Evolutionary conservation across 2,797 vertebrate species (phyloP), one percentile per base, ranked within the genome.

Genomic region (Artibeus jamaicensis): DNA sequence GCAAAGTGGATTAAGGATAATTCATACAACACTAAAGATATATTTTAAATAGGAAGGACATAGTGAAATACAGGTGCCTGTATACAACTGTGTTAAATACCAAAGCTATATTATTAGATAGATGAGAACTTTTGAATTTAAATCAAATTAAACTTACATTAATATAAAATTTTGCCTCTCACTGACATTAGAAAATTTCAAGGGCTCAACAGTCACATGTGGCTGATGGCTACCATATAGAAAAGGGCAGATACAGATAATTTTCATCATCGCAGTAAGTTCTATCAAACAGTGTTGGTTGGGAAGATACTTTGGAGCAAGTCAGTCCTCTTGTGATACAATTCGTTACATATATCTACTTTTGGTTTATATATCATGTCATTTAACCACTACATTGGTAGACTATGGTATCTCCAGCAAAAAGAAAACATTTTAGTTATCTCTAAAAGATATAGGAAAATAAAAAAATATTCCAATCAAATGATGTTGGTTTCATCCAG

Each of bases 181-280:
- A 73, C 8, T 29, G 55, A 89, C 26, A 42, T 6, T 16, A 57
- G 62, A 68, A 4, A 68, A 68, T 32, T 86, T 73, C 21, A 79
- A 29, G 1, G 21, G 7, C 4, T 53, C 14, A 26, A 2, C 11
- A 74, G 55, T n/a, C 29, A 37, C 10, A n/a, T 7, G 6, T 70
- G 34, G 26, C 19, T 86, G 39, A 82, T 67, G 19, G 14, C 7
- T 57, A 1, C 32, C 26, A 14, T 15, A 6, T 6, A 18, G n/a
- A 12, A 22, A 0, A 46, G 16, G 1, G 1, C 4, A 19, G 39
- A 7, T 8, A 21, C 0, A 85, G 62, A 37, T 2, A 9, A 34
- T 92, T 68, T 87, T 24, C 2, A 34, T 83, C 22, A 37, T 39
- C 0, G 3, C 18, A 32, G 3, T 59, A 44, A 46, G 19, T 86